A percentile compares a stretch with the other conserved stretches of the same genome.
Conservation (phyloP, 1,140 invertebrate genomes). For the Catajapyx aquilonaris region DNA sequence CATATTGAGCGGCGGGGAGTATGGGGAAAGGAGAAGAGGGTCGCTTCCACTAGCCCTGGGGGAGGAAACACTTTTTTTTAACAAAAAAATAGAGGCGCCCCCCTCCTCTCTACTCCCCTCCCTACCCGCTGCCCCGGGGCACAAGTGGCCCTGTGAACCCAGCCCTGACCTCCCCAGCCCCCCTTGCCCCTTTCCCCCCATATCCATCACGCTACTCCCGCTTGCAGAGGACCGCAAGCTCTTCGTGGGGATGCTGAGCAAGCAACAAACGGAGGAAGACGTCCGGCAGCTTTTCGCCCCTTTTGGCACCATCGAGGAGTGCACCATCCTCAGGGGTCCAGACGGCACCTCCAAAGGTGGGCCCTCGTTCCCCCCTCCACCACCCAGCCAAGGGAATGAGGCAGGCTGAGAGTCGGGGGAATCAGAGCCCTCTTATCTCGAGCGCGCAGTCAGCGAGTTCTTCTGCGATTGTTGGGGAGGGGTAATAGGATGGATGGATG, state of each 20-base stretch:
- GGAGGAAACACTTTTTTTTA: conserved; percentile 2
- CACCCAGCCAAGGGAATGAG: too few relatives aligned
- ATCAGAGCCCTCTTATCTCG: too few relatives aligned
- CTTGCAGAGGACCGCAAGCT: conserved; percentile 80
- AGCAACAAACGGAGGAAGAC: conserved; percentile 98
- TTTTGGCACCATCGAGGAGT: conserved; percentile 96
- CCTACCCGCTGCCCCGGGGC: conserved; percentile 7
- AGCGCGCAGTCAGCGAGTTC: too few relatives aligned
- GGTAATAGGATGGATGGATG: too few relatives aligned
- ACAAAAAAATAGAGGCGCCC: conserved; percentile 26
- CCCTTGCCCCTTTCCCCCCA: conserved; percentile 8
- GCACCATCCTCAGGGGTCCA: conserved; percentile 89
- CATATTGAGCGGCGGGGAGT: too few relatives aligned
- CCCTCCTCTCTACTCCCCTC: conserved; percentile 12
- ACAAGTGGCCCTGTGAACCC: conserved; percentile 7
- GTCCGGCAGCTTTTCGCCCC: conserved; percentile 87
- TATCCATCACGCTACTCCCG: conserved; percentile 3
- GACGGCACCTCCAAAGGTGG: conserved; percentile 93
- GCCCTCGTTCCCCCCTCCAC: too few relatives aligned
- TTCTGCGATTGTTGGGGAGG: too few relatives aligned
- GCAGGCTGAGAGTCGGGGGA: too few relatives aligned
- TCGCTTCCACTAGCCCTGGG: neutral
- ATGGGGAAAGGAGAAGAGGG: neutral
- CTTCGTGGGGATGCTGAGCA: conserved; percentile 99
- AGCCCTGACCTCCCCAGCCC: conserved; percentile 7